These are phyloP conservation scores for Gadus macrocephalus DNA, from an alignment of 2,113 vertebrate species.

Conservation along the genomic window DNA sequence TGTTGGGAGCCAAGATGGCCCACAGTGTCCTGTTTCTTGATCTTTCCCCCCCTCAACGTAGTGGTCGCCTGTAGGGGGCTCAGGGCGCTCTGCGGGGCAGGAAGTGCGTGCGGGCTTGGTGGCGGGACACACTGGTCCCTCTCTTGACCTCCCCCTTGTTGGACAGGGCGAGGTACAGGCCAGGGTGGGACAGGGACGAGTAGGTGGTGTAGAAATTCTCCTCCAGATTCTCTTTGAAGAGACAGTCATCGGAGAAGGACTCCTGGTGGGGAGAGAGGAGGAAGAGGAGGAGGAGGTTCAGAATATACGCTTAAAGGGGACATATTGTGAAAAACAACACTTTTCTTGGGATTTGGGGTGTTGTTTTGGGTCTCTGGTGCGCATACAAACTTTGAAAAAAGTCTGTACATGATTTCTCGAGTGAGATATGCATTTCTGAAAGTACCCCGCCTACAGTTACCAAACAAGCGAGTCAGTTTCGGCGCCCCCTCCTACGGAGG, in stretches of 20 bases:
- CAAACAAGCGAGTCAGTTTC: too few species aligned
- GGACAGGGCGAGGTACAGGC: slow-evolving; percentile 63
- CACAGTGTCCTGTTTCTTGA: neutral
- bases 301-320: too few species aligned
- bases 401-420: too few species aligned
- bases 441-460: too few species aligned
- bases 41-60: neutral
- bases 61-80: neutral
- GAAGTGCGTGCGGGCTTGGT: slow-evolving; percentile 64
- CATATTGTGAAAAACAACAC: too few species aligned
- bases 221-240: slow-evolving; percentile 65
- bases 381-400: too few species aligned
- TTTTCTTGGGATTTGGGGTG: too few species aligned
- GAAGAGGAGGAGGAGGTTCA: neutral
- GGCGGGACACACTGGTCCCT: slow-evolving; percentile 39
- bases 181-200: slow-evolving; percentile 51
- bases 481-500: too few species aligned
- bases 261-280: slow-evolving; percentile 36
- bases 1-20: too few species aligned
- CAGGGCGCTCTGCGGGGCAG: slow-evolving; percentile 42
- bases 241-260: slow-evolving; percentile 60
- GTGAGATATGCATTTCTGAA: too few species aligned
- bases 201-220: slow-evolving; percentile 72
- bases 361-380: too few species aligned
- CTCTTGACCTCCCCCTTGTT: slow-evolving; percentile 51